These are phyloP conservation scores for Microcebus ravelobensis DNA, from an alignment of 2,113 vertebrate genomes.

Conservation along the genomic window DNA sequence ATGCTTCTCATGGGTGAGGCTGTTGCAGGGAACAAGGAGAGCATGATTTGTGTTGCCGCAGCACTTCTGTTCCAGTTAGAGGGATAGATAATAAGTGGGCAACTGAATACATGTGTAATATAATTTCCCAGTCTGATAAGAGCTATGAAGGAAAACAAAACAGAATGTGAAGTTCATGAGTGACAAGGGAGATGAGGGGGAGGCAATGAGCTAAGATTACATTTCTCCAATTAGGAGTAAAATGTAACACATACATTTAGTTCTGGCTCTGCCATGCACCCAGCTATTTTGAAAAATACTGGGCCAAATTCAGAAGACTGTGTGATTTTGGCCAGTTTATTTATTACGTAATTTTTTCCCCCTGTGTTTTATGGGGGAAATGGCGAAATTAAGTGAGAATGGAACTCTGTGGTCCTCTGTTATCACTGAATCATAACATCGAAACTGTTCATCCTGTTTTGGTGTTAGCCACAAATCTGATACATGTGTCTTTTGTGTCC, in stretches of 20 bases:
- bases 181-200: background rate
- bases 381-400: background rate
- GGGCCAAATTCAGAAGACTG: background rate
- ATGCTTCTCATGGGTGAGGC: background rate
- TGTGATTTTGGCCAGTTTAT: background rate
- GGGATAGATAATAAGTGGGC: background rate
- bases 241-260: background rate
- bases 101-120: background rate
- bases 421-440: background rate
- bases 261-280: background rate
- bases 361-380: background rate
- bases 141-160: background rate
- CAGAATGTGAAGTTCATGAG: background rate
- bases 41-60: fast-evolving
- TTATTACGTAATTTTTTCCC: background rate
- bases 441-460: background rate
- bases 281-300: background rate
- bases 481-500: background rate
- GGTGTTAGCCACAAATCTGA: background rate
- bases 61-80: background rate
- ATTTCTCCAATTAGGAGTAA: background rate
- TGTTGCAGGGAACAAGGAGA: background rate
- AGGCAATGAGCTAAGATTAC: background rate
- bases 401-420: background rate
- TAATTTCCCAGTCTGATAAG: background rate